phyloP scores from a whole-genome alignment of 2,113 vertebrate species.

The Coptodon bakossiorum region DNA sequence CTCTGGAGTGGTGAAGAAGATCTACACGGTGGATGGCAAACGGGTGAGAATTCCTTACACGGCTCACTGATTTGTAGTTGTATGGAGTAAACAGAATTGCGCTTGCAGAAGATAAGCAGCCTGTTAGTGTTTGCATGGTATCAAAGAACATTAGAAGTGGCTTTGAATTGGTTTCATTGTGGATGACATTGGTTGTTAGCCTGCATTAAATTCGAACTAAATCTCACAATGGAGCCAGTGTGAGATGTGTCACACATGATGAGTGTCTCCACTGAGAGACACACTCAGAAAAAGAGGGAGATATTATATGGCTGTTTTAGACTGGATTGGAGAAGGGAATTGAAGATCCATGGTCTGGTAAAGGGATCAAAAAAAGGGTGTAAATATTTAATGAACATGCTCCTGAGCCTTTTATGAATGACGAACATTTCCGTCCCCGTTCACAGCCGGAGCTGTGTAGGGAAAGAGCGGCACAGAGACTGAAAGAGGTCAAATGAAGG shows the following conservation, averaged over 20 bases:
- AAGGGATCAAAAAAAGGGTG: background rate
- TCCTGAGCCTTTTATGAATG: conserved; percentile 14
- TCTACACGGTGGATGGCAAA: conserved; percentile 95
- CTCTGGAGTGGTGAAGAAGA: conserved; percentile 92
- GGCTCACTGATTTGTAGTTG: background rate
- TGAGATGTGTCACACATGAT: background rate
- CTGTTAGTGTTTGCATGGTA: background rate
- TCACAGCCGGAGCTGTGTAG: background rate
- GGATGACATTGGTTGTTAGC: background rate
- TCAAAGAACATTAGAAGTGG: background rate
- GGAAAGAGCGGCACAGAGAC: background rate
- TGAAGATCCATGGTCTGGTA: background rate
- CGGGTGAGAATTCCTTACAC: conserved; percentile 75
- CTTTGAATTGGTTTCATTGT: background rate
- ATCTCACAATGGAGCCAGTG: background rate
- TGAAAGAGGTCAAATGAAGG: background rate
- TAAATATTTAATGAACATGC: conserved; percentile 5
- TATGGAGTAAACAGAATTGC: background rate
- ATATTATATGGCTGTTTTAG: background rate
- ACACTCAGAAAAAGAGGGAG: background rate
- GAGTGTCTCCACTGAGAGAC: background rate
- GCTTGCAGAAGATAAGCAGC: background rate
- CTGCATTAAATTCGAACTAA: background rate
- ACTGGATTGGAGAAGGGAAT: background rate
- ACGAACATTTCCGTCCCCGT: background rate